These are phyloP conservation scores for Mimumesa dahlbomi DNA, from an alignment of 2,888 invertebrate species.

Conservation along the genomic window DNA sequence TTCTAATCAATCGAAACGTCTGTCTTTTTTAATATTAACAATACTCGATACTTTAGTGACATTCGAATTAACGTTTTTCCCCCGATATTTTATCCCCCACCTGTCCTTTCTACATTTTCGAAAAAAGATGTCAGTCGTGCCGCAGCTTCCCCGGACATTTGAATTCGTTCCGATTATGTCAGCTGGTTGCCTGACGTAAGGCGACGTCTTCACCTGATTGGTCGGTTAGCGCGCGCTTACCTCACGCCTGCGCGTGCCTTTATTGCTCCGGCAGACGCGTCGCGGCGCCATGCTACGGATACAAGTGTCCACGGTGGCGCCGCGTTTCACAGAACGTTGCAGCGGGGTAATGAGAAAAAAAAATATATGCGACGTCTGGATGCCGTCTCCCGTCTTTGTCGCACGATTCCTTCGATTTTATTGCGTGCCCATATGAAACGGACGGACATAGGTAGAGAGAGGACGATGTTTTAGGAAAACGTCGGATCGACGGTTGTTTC, in stretches of 20 bases:
- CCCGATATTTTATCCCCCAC: too few species aligned
- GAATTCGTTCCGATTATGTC: constrained; percentile 57
- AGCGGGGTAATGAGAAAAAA: constrained; percentile 3
- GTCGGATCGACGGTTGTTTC: too few species aligned
- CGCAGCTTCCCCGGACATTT: constrained; percentile 26
- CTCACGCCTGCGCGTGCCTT: constrained; percentile 38
- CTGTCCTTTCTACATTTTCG: not conserved
- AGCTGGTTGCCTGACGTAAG: constrained; percentile 58
- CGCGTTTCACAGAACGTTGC: constrained; percentile 17
- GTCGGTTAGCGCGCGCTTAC: constrained; percentile 36
- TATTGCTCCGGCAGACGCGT: constrained; percentile 17
- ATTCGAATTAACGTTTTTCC: too few species aligned
- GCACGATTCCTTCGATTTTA: not conserved
- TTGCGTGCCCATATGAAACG: too few species aligned
- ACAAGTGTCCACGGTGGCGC: constrained; percentile 25
- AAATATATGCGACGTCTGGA: not conserved
- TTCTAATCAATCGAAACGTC: too few species aligned
- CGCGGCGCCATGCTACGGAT: constrained; percentile 34
- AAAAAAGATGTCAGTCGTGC: not conserved
- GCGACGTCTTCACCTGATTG: constrained; percentile 42
- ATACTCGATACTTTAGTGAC: too few species aligned
- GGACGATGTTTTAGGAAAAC: too few species aligned
- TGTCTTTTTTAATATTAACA: too few species aligned
- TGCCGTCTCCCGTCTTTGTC: not conserved
- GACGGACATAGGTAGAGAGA: too few species aligned